Evolutionary conservation across 2,113 vertebrate species (phyloP), one percentile per base, ranked within the genome.

Genomic region (Corvus cornix): DNA sequence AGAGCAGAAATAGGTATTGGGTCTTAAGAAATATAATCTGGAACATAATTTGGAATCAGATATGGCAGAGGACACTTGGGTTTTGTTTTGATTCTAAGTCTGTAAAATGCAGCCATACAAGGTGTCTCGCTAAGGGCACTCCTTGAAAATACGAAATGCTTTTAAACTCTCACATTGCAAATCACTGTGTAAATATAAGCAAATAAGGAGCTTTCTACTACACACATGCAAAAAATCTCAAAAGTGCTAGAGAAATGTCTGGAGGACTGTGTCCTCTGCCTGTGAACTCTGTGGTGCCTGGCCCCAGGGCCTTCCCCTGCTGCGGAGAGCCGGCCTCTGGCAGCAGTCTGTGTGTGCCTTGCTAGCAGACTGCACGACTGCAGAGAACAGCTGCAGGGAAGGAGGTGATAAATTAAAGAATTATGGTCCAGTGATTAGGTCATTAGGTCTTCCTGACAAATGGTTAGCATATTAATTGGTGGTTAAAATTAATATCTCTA

Each of bases 371-470:
- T 44, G 28, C 33, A 22, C 13, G 44, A 28, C 90, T 67, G 70
- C 64, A 83, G 70, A 10, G 30, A 95, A 84, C 94, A 97, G 94
- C 94, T 95, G 94, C 80, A 86, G 82, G 83, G 80, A 95, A 83
- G 16, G 49, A 66, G 77, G 85, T 90, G 84, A 73, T 84, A 86
- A 95, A 97, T 73, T 85, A 90, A 93, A 96, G 89, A 97, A 85
- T 93, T 89, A 94, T 59, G 59, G 68, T 69, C 68, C 95, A 79
- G 63, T 97, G 84, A 96, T 93, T 93, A 84, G 94, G 88, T 96
- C 96, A 97, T 96, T 94, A 96, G 84, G 75, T 79, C 88, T 91
- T 95, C 86, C 79, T 95, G 95, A 97, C 90, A 94, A 97, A 97
- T 95, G 79, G 79, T 17, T 64, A 72, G 31, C 68, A 87, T 87